Percentiles rank a stretch among this genome's conserved stretches.
Evolutionary conservation across 30 jellyfish, hydroid and myxozoan genomes (phyloP).

Genomic region (Catostylus mosaicus): DNA sequence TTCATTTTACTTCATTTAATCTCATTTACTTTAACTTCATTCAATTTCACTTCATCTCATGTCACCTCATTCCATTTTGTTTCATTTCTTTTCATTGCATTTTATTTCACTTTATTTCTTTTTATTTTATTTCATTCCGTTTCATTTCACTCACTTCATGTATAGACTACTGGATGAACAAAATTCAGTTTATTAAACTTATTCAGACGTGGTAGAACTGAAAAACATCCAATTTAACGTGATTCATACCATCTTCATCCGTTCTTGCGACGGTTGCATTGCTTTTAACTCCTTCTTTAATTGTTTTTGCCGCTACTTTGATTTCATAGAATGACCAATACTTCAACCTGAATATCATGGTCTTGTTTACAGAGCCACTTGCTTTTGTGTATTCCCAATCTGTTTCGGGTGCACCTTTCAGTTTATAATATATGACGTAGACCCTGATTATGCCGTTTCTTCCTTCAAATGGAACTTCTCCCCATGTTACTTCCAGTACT

Average conservation of each 20-base stretch:
- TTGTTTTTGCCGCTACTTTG: constrained; percentile 39
- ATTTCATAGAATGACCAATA: constrained; percentile 39
- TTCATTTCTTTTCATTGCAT: too few species aligned
- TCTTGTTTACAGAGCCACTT: constrained; percentile 15
- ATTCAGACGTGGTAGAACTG: too few species aligned
- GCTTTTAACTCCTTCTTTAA: constrained; percentile 17
- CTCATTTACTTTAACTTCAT: too few species aligned
- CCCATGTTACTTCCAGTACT: constrained; percentile 34
- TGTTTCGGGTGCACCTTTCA: constrained; percentile 18
- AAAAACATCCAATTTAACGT: too few species aligned
- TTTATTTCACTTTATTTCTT: too few species aligned
- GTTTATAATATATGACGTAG: constrained; percentile 31
- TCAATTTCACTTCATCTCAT: too few species aligned
- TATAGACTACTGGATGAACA: too few species aligned
- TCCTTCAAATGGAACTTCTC: constrained; percentile 20
- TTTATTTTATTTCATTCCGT: too few species aligned
- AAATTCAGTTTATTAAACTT: too few species aligned
- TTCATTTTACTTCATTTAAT: too few species aligned
- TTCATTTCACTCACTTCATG: too few species aligned
- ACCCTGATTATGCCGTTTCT: constrained; percentile 30
- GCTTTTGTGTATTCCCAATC: constrained; percentile 24
- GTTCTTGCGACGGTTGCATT: constrained; percentile 39
- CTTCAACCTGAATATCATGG: neutral
- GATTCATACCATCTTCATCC: constrained; percentile 38
- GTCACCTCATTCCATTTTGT: too few species aligned